Percentiles rank a stretch among this genome's conserved stretches.
Conservation (phyloP, 2,888 invertebrate species). For the Andrena minutula region DNA sequence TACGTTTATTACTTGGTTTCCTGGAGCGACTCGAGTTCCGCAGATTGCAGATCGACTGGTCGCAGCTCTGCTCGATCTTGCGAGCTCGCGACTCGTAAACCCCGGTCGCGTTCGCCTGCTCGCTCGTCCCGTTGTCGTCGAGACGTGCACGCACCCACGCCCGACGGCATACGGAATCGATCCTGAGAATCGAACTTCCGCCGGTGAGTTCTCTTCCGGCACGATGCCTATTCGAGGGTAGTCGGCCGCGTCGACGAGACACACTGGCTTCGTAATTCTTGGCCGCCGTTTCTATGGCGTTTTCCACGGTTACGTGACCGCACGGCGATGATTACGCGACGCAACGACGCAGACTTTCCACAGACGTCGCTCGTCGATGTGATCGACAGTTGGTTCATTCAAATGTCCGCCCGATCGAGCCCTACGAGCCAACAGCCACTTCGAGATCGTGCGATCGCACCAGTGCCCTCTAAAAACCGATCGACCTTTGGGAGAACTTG, state of each 20-base stretch:
- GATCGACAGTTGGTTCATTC: slow-evolving; percentile 33
- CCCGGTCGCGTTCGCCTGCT: slow-evolving; percentile 62
- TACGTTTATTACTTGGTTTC: neutral
- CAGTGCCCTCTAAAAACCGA: neutral
- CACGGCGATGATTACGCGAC: slow-evolving; percentile 41
- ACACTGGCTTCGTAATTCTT: slow-evolving; percentile 59
- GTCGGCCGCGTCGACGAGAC: slow-evolving; percentile 64
- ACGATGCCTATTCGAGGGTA: slow-evolving; percentile 67
- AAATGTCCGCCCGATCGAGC: slow-evolving; percentile 11
- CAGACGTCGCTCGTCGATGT: slow-evolving; percentile 17
- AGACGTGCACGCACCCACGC: slow-evolving; percentile 73
- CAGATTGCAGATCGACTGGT: neutral
- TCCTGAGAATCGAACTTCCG: slow-evolving; percentile 82
- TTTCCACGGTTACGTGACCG: slow-evolving; percentile 51
- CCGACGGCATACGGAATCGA: slow-evolving; percentile 80
- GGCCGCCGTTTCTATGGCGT: slow-evolving; percentile 45
- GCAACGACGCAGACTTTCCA: slow-evolving; percentile 49
- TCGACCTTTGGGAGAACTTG: too few relatives aligned
- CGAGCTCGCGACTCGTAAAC: slow-evolving; percentile 39
- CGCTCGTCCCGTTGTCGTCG: slow-evolving; percentile 52
- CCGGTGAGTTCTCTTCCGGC: slow-evolving; percentile 75
- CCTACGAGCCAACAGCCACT: slow-evolving; percentile 4
- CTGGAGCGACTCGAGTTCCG: neutral
- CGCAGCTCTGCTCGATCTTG: neutral
- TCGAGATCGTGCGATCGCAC: slow-evolving; percentile 26